phyloP scores from a whole-genome alignment of 1,140 invertebrate species.

The Macrobrachium rosenbergii region DNA sequence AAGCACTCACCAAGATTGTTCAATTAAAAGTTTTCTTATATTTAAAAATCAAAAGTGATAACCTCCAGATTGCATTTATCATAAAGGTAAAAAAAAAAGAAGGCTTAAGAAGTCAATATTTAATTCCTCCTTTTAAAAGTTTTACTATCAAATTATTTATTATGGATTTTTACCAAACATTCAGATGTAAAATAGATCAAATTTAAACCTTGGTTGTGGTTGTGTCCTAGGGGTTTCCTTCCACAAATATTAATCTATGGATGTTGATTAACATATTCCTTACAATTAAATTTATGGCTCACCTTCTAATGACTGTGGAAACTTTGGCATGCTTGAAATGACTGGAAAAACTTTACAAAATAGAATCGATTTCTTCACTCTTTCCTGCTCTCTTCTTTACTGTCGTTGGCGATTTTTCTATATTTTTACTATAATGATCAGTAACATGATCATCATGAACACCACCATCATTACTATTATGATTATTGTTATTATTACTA shows the following conservation, averaged over 20 bases:
- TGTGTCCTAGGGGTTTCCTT: neutral
- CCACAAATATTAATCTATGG: neutral
- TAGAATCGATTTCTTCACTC: constrained; percentile 51
- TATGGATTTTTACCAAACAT: no score
- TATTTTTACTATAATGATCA: constrained; percentile 35
- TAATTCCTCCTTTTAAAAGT: no score
- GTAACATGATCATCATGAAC: no score
- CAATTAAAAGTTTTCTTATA: no score
- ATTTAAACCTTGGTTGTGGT: neutral
- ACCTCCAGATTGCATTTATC: no score
- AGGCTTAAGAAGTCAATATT: no score
- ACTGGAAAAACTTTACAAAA: constrained; percentile 49
- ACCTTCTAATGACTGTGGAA: constrained; percentile 51
- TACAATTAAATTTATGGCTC: neutral
- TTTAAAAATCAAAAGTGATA: no score
- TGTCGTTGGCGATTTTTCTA: constrained; percentile 34
- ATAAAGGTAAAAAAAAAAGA: no score
- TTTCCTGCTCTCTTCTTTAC: constrained; percentile 44
- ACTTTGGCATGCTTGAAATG: constrained; percentile 49
- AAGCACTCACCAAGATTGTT: no score
- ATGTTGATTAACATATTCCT: constrained; percentile 11
- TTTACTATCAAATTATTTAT: no score
- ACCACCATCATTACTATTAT: neutral
- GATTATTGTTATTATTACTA: constrained; percentile 2
- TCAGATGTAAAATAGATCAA: no score